Evolutionary conservation across 2,888 invertebrate species (phyloP), one percentile per base, ranked within the genome.

Genomic region (Oxystoma pomonae): DNA sequence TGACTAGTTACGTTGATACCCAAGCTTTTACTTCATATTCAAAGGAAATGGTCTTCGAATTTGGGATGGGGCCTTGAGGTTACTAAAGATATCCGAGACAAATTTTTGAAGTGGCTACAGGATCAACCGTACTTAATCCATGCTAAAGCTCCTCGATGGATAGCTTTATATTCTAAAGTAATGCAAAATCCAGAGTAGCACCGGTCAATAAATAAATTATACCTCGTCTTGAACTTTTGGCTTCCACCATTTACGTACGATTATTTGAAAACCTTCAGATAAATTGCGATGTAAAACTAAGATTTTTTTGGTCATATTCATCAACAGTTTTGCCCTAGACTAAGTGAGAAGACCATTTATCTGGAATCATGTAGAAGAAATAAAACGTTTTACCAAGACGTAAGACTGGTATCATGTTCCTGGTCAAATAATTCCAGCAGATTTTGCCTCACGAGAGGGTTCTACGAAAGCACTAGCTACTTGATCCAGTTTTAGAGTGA

Each of bases 151-250:
- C 55, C 55, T 53, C 16, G 55, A 53, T 53, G 55, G 55, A 53
- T 53, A 7, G 12, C 35, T 35, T 35, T 12, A 35, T 3, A 35
- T 35, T 35, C 12, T 35, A 12, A 35, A 35, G 3, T 12, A 35
- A 3, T 12, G 35, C 53, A 16, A 53, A 53, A 16, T 53, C 53
- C 58, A 68, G 75, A 66, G 70, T 76, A 17, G 68, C 74, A 18
- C 35, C 73, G n/a, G 17, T 68, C 1, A 69, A 71, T 58, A 68
- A 75, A 20, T 20, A 65, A 53, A 35, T 59, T 0, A 66, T 76
- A 20, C 74, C 75, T 1, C 61, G 74, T 17, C 59, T 77, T n/a
- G 74, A 77, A 65, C 61, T 76, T 35, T 55, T 76, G 49, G 74
- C 68, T 71, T 69, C 73, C 60, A 68, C 70, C 7, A 62, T 71